Conservation (phyloP, 2,797 vertebrate species). For the Adrianichthys oophorus region DNA sequence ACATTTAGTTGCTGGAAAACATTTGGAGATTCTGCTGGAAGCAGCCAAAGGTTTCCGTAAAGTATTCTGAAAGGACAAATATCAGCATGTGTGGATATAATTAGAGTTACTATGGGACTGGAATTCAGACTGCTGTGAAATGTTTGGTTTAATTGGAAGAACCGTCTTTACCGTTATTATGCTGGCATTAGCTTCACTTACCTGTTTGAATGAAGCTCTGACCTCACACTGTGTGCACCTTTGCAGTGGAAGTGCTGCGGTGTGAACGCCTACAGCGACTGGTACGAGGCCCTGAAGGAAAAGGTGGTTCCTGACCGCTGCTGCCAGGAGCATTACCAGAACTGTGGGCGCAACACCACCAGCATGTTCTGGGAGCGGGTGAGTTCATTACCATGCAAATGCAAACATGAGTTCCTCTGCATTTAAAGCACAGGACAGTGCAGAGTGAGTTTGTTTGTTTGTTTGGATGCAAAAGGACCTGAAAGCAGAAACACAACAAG, state of each 20-base stretch:
- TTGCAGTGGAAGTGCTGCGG: constrained; percentile 96
- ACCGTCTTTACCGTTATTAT: too few relatives aligned
- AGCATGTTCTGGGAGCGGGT: constrained; percentile 91
- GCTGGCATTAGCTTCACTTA: too few relatives aligned
- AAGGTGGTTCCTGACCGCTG: constrained; percentile 94
- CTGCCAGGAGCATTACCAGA: constrained; percentile 94
- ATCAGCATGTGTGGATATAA: constrained; percentile 16
- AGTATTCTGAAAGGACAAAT: too few relatives aligned
- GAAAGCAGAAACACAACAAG: neutral
- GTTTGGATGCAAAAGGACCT: neutral
- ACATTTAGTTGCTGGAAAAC: constrained; percentile 3
- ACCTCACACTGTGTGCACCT: neutral
- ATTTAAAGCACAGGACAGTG: neutral
- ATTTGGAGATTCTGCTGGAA: too few relatives aligned
- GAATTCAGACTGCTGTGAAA: too few relatives aligned
- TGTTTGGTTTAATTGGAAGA: too few relatives aligned
- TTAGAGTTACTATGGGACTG: too few relatives aligned
- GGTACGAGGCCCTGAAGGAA: constrained; percentile 91
- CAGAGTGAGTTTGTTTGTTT: too few relatives aligned
- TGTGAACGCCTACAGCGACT: constrained; percentile 91
- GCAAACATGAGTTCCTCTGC: neutral
- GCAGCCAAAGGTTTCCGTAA: too few relatives aligned
- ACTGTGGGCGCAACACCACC: constrained; percentile 90
- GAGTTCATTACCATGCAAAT: constrained; percentile 40
- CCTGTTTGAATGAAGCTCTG: too few relatives aligned